phyloP scores from a whole-genome alignment of 2,888 invertebrate species.

The Chirona hameri region DNA sequence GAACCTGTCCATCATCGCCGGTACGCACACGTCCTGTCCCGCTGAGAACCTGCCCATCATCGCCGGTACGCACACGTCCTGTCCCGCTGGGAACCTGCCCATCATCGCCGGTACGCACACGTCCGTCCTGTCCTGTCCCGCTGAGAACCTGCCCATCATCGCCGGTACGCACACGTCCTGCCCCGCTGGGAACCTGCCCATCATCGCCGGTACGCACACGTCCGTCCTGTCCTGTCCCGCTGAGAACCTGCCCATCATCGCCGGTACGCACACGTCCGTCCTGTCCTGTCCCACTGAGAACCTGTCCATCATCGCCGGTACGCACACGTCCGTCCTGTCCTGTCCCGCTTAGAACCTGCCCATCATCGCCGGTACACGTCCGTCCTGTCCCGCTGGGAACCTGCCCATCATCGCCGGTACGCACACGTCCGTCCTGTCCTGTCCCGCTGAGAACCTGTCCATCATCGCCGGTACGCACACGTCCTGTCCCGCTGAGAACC shows the following conservation, averaged over 20 bases:
- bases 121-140: neutral
- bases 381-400: neutral
- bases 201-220: neutral
- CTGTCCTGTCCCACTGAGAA: neutral
- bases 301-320: constrained; percentile 7
- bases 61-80: neutral
- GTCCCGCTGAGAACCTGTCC: neutral
- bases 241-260: constrained; percentile 4
- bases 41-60: constrained; percentile 4
- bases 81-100: neutral
- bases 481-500: neutral
- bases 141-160: constrained; percentile 4
- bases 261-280: neutral
- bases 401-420: constrained; percentile 7
- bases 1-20: constrained; percentile 2
- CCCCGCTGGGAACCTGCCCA: neutral
- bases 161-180: neutral
- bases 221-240: neutral
- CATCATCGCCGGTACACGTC: neutral
- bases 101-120: neutral
- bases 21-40: neutral
- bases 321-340: no score
- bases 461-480: neutral
- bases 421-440: no score
- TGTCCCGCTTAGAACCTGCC: neutral